Evolutionary conservation across 1,140 invertebrate genomes (phyloP).

Genomic region (Cherax quadricarinatus): DNA sequence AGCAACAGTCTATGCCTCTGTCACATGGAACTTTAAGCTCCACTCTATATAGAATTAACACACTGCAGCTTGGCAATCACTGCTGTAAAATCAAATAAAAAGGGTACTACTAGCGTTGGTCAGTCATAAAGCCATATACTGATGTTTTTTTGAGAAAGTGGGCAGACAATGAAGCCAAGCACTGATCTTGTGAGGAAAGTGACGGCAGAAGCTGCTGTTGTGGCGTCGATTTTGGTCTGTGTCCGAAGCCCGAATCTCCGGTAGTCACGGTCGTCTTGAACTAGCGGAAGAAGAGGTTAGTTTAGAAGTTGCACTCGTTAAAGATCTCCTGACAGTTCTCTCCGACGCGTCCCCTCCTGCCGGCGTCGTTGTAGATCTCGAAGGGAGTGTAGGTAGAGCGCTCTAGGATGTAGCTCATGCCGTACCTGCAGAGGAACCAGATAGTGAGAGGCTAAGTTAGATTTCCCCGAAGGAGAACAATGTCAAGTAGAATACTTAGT

Average conservation of each 20-base stretch:
- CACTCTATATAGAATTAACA: background rate
- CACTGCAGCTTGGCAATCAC: background rate
- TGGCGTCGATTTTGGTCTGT: background rate
- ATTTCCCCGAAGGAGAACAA: no score
- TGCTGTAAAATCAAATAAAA: background rate
- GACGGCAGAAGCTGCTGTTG: no score
- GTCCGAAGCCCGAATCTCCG: background rate
- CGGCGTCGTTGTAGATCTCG: constrained; percentile 89
- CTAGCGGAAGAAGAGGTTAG: no score
- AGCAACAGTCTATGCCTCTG: background rate
- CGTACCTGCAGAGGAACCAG: constrained; percentile 82
- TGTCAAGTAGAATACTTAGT: no score
- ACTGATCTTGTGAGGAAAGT: background rate
- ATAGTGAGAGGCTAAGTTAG: no score
- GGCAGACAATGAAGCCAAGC: background rate
- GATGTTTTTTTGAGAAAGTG: background rate
- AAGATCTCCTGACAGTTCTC: constrained; percentile 89
- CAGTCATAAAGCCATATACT: background rate
- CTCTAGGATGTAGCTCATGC: constrained; percentile 89
- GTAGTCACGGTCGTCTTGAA: background rate
- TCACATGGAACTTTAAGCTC: background rate
- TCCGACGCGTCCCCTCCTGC: constrained; percentile 87
- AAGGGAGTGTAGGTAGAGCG: constrained; percentile 84
- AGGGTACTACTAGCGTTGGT: background rate
- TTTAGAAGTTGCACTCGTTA: constrained; percentile 89